Evolutionary conservation across 2,888 invertebrate species (phyloP), one percentile per base, ranked within the genome.

Genomic region (Mesochorus sp.): DNA sequence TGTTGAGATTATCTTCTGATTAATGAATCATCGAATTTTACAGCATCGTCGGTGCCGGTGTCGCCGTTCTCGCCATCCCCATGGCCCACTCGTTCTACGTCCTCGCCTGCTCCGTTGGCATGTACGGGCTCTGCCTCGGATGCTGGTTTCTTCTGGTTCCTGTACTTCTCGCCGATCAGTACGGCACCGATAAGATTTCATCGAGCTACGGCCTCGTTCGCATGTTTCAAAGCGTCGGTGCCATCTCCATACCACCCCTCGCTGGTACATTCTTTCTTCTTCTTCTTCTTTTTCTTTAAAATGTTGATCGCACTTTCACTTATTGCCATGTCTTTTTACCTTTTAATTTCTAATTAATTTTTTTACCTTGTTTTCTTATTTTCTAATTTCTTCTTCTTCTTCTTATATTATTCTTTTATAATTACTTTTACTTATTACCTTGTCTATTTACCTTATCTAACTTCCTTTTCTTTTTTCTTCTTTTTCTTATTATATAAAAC

Each of bases 111-210:
- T 94, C 95, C 0, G 94, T 95, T 49, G 94, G 94, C 90, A 88
- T 92, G 86, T 95, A 95, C 87, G 95, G 95, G 0, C 91, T 95
- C 0, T 95, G 95, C 78, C 92, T 95, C 17, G 95, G 95, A 19
- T 94, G 95, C 86, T 95, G 95, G 95, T 95, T 95, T 89, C 93
- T 95, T 1, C 88, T 95, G 67, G 95, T 95, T 73, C 95, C 95
- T 0, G 95, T 95, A 0, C 91, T 95, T 12, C 91, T 95, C 42
- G 95, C 95, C 0, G 95, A 95, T 86, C 93, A 95, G 12, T 95
- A 95, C 87, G 95, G 95, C 1, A 95, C 94, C 0, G 95, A 95
- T 47, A 93, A 95, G 70, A 95, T 95, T 82, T 95, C 95, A 10
- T 95, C 95, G 2, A 95, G 95, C 3, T 95, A 95, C 86, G 95